Conservation (phyloP, 2,888 invertebrate genomes). For the Siphonodentalium dalli region DNA sequence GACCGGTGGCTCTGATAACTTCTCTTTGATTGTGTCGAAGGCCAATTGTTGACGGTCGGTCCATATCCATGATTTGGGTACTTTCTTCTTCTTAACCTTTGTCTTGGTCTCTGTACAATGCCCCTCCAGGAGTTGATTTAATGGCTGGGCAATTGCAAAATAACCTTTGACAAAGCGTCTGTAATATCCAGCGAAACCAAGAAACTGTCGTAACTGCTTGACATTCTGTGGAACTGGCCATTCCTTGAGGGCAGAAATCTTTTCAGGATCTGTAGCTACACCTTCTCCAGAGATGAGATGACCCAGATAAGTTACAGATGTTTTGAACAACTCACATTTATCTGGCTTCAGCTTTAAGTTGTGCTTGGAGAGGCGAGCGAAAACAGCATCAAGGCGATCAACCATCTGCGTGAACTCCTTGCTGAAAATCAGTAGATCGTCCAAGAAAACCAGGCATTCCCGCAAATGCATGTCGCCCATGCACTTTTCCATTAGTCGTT, state of each 20-base stretch:
- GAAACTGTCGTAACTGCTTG: background rate
- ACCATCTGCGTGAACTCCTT: conserved; percentile 7
- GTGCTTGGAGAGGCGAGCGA: background rate
- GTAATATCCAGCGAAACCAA: conserved; percentile 2
- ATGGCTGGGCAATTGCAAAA: background rate
- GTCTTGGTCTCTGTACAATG: background rate
- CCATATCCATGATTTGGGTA: too few relatives aligned
- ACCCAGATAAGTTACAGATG: conserved; percentile 3
- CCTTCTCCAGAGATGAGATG: conserved; percentile 7
- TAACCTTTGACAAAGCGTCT: conserved; percentile 6
- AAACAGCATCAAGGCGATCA: conserved; percentile 1
- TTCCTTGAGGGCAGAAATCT: conserved; percentile 1
- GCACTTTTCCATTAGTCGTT: conserved; percentile 27
- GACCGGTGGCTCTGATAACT: too few relatives aligned
- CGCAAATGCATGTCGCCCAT: conserved; percentile 15
- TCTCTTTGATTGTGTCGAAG: too few relatives aligned
- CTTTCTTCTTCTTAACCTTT: background rate
- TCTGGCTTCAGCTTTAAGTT: conserved; percentile 2
- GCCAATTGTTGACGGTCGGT: too few relatives aligned
- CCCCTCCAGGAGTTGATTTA: conserved; percentile 1
- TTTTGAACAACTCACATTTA: conserved; percentile 7
- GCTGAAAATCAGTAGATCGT: conserved; percentile 12
- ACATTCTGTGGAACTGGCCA: conserved; percentile 6
- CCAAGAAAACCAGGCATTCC: conserved; percentile 15
- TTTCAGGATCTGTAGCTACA: conserved; percentile 2